Base-by-base conservation (phyloP, 2,888 invertebrate species). In the Fabriciana adippe region DNA sequence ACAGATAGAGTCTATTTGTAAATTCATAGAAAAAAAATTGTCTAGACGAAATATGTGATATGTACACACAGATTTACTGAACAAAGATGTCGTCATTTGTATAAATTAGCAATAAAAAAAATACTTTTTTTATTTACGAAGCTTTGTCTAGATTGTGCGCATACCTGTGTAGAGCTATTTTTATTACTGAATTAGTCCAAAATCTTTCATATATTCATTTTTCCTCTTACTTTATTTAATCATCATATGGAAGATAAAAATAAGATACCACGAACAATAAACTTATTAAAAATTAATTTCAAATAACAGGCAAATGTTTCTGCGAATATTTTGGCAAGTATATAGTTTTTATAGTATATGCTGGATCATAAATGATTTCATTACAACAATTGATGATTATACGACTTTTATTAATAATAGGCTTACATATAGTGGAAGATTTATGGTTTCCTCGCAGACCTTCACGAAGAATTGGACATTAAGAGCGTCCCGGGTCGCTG, bases 401-500 rank as follows among this genome's bases (percentile, higher is more conserved):
- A 65, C 63, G 65, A 72, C 67, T 62, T 69, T 65, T 63, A 64
- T 66, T 72, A 69, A 69, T 72, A 72, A 72, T 67, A 64, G 72
- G 65, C 53, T 56, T 69, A 67, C 62, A 67, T 63, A 65, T 67
- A 64, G 62, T 6, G 11, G 54, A 63, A 70, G 69, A 72, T 72
- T 69, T 72, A 72, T 69, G 67, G 65, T 69, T 60, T 64, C 51
- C 55, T 55, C 64, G 65, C 60, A 66, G 64, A 69, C 72, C 72
- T 73, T 74, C 71, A 71, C 69, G 67, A 74, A 78, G 79, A 79
- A 81, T 83, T 82, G 84, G 84, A 81, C 82, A 82, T 84, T 71
- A 85, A 84, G 81, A 80, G 78, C 81, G 64, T 72, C 81, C 80
- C 75, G 78, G 83, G 81, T 82, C 82, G 79, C 82, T 86, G 88